These are phyloP conservation scores for Conomelus anceps DNA, from an alignment of 2,888 invertebrate species.

Conservation along the genomic window DNA sequence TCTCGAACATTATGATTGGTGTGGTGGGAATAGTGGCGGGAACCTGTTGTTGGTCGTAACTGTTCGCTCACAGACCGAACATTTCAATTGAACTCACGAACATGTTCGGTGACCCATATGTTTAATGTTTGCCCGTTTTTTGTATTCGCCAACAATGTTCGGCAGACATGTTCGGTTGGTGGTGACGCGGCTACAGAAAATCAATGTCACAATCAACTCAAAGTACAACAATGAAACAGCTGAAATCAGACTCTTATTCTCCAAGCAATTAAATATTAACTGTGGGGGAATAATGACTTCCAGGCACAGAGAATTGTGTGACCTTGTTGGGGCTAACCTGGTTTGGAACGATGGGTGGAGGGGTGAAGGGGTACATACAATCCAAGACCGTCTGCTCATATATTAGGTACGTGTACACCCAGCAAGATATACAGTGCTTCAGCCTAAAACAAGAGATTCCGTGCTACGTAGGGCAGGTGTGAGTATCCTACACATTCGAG, in stretches of 20 bases:
- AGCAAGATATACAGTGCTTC: not conserved
- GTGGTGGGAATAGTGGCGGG: too few relatives aligned
- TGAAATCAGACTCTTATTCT: not conserved
- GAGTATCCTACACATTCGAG: not conserved
- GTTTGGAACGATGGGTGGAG: not conserved
- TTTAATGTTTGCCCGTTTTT: too few relatives aligned
- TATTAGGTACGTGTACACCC: not conserved
- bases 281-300: not conserved
- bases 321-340: not conserved
- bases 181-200: too few relatives aligned
- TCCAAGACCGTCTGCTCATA: not conserved
- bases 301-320: not conserved
- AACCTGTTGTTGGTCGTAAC: too few relatives aligned
- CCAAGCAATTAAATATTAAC: not conserved
- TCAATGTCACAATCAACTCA: not conserved
- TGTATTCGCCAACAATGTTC: too few relatives aligned
- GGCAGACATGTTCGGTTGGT: too few relatives aligned
- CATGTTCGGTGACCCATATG: too few relatives aligned
- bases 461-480: not conserved
- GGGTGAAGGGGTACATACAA: not conserved
- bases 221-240: not conserved
- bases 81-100: too few relatives aligned
- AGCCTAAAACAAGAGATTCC: not conserved
- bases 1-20: too few relatives aligned
- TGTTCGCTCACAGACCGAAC: too few relatives aligned